phyloP scores from a whole-genome alignment of 2,888 invertebrate species.

The Agriopis marginaria region DNA sequence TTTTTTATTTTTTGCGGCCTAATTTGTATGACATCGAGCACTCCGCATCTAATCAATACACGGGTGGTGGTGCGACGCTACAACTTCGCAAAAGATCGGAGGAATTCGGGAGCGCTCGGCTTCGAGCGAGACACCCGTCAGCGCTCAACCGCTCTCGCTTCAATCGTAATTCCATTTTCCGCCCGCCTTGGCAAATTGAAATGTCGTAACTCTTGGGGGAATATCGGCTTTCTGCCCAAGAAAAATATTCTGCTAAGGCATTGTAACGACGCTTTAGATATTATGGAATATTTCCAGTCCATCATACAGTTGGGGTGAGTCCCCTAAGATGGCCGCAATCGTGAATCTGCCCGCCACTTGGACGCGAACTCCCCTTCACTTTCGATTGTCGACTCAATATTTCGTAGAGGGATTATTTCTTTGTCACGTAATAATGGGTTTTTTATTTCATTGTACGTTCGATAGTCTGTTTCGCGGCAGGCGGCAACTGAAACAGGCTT shows the following conservation, averaged over 20 bases:
- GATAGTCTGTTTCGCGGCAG: conserved; percentile 31
- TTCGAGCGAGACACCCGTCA: conserved; percentile 60
- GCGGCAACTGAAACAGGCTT: conserved; percentile 40
- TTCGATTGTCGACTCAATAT: conserved; percentile 57
- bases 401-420: conserved; percentile 53
- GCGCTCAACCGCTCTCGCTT: conserved; percentile 78
- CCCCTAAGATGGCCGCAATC: conserved; percentile 75
- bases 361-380: conserved; percentile 62
- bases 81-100: conserved; percentile 67
- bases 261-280: conserved; percentile 82
- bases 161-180: conserved; percentile 87
- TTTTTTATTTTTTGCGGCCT: conserved; percentile 78
- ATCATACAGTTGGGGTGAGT: conserved; percentile 76
- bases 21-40: conserved; percentile 85
- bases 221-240: conserved; percentile 86
- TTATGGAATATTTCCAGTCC: conserved; percentile 83
- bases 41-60: conserved; percentile 87
- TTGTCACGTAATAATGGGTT: conserved; percentile 50
- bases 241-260: conserved; percentile 84
- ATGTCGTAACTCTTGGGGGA: conserved; percentile 87
- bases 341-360: conserved; percentile 75
- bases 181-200: conserved; percentile 87
- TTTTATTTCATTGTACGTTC: conserved; percentile 45
- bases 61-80: conserved; percentile 74
- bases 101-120: conserved; percentile 65